Percentiles rank a stretch among this genome's conserved stretches.
Evolutionary conservation across 2,797 vertebrate species (phyloP).

Genomic region (Fistularia tabacaria): DNA sequence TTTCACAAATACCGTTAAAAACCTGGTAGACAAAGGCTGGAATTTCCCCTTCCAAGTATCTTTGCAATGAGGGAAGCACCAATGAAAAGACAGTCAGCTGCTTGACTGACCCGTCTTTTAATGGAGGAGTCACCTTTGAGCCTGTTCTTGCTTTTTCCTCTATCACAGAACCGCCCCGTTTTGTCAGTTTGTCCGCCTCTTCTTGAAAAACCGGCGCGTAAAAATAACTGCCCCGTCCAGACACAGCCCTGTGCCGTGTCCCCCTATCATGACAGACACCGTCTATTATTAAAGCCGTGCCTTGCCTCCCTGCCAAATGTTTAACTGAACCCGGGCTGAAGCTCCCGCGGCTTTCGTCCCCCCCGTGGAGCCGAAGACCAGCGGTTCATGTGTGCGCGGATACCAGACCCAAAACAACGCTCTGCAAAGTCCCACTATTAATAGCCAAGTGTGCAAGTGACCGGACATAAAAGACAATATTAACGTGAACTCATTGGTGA

Average conservation of each 20-base stretch:
- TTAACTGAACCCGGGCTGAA: slow-evolving; percentile 12
- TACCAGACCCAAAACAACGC: too few species aligned
- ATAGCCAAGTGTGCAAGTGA: too few species aligned
- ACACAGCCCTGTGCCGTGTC: too few species aligned
- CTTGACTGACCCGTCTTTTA: slow-evolving; percentile 19
- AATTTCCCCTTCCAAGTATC: slow-evolving; percentile 19
- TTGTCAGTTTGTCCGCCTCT: too few species aligned
- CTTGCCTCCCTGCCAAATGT: slow-evolving; percentile 14
- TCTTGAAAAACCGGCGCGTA: too few species aligned
- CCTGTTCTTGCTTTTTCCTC: too few species aligned
- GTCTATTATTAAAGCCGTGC: slow-evolving; percentile 7
- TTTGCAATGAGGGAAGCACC: slow-evolving; percentile 26
- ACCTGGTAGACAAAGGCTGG: slow-evolving; percentile 13
- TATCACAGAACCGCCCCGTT: too few species aligned
- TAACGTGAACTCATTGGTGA: too few species aligned
- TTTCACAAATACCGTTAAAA: too few species aligned
- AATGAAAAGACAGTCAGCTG: slow-evolving; percentile 18
- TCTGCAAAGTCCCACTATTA: too few species aligned
- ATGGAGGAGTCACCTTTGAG: slow-evolving; percentile 18
- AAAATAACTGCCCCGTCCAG: neutral
- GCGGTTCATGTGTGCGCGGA: too few species aligned
- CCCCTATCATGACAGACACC: neutral
- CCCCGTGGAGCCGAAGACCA: neutral
- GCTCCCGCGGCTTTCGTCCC: slow-evolving; percentile 1
- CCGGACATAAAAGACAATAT: too few species aligned